Conservation (phyloP, 2,888 invertebrate genomes). For the Drosophila yooni region DNA sequence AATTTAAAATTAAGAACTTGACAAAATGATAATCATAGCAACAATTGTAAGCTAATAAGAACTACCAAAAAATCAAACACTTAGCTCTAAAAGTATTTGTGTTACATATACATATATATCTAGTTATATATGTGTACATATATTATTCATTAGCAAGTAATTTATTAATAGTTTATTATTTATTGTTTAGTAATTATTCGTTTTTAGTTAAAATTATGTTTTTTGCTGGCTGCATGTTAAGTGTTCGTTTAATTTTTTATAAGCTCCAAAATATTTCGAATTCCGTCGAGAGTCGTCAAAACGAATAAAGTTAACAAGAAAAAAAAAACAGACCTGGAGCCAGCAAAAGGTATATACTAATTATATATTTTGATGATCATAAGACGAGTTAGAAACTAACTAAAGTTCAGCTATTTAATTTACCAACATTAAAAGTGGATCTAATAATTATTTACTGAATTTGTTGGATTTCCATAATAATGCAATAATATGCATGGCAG, state of each 20-base stretch:
- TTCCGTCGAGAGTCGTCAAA: not conserved
- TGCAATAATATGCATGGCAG: not conserved
- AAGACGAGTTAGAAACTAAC: not conserved
- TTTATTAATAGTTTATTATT: not conserved
- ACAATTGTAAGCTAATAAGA: no score
- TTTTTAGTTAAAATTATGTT: not conserved
- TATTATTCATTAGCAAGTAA: no score
- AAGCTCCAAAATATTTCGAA: not conserved
- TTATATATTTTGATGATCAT: not conserved
- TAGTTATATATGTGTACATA: no score
- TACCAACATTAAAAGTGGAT: not conserved
- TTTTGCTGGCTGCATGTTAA: not conserved
- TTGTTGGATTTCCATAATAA: not conserved
- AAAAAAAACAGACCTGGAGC: no score
- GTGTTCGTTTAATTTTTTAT: not conserved
- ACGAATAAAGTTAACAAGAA: not conserved
- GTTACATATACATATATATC: no score
- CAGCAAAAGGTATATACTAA: no score
- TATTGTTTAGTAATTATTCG: not conserved
- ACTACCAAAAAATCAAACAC: no score
- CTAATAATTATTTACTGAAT: not conserved
- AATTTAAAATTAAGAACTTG: fast-evolving
- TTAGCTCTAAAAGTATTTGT: no score
- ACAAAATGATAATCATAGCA: no score
- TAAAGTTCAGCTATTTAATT: not conserved